Evolutionary conservation across 35 echinoderm and acorn worm species (phyloP).

Genomic region (Nesometra sesokonis): DNA sequence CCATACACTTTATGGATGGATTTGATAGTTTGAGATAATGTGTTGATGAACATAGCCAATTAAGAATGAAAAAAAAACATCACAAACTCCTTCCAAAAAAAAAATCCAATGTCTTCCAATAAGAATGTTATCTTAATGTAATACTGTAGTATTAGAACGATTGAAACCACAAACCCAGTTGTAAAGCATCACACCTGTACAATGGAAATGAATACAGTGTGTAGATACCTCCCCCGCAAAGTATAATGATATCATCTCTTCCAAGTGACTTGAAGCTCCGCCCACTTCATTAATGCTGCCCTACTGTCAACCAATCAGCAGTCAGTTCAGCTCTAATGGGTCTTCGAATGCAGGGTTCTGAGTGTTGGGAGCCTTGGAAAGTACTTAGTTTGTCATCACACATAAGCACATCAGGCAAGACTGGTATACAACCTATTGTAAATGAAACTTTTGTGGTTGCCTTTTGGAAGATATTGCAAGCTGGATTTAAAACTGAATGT

Average conservation of each 20-base stretch:
- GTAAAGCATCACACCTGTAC: not conserved
- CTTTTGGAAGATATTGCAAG: not conserved
- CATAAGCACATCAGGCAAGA: not conserved
- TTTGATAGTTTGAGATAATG: too few species aligned
- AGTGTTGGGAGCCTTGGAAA: not conserved
- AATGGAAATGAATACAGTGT: not conserved
- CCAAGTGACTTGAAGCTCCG: not conserved
- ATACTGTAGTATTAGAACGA: not conserved
- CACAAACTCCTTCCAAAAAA: too few species aligned
- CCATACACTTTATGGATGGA: too few species aligned
- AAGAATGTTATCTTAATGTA: not conserved
- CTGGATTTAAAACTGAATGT: not conserved
- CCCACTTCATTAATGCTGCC: not conserved
- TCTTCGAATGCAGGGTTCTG: not conserved
- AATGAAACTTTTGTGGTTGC: too few species aligned
- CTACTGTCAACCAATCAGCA: not conserved
- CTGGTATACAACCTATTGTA: not conserved
- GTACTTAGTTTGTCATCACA: not conserved
- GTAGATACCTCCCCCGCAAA: not conserved
- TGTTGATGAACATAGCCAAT: too few species aligned
- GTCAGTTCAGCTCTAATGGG: not conserved
- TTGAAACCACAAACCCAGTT: not conserved
- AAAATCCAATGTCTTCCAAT: too few species aligned
- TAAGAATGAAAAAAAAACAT: too few species aligned
- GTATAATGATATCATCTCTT: not conserved